Evolutionary conservation across 2,797 vertebrate genomes (phyloP), one percentile per base, ranked within the genome.

Genomic region (Oryzias dopingdopingensis): DNA sequence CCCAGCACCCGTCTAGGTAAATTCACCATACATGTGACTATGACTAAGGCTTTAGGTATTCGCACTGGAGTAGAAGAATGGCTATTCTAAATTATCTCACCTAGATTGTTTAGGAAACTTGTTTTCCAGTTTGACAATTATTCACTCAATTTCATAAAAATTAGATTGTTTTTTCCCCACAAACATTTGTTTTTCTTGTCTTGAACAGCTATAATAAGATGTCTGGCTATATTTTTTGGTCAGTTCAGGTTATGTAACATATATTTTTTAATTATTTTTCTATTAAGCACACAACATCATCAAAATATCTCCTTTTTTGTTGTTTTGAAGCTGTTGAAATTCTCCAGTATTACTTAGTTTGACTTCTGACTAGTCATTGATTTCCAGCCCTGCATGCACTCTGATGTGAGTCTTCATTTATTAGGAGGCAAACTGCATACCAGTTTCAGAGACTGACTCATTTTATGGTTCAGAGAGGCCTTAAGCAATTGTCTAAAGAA

Each of bases 401-500:
- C 52, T 65, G 64, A 77, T 80, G 75, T 81, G 59, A 61, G 61
- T 81, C 70, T 68, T 58, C 41, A 17, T 75, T 70, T 79, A 72
- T 74, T 66, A 52, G 63, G 62, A 56, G 72, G 64, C 32, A 32
- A 32, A 32, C 59, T 65, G 72, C 68, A 62, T 42, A 54, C 48
- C 37, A 62, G 62, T 71, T 82, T 81, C 74, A 64, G 52, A 70
- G 57, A 52, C 51, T 56, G 23, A 47, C 80, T 77, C 75, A 62
- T 69, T 72, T 87, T 72, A 79, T 63, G 62, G 43, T 72, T 76
- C 59, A 88, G 81, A 86, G 52, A 52, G 67, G 75, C 77, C 67
- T 80, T 56, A 14, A 76, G 86, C 84, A 78, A 56, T 67, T 74
- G 59, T 67, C 73, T 67, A 23, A 48, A 55, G 49, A 88, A 92